A percentile compares a stretch with the other conserved stretches of the same genome.
These are phyloP conservation scores for Papilio aristodemus DNA, from an alignment of 1,140 invertebrate species.

Conservation along the genomic window DNA sequence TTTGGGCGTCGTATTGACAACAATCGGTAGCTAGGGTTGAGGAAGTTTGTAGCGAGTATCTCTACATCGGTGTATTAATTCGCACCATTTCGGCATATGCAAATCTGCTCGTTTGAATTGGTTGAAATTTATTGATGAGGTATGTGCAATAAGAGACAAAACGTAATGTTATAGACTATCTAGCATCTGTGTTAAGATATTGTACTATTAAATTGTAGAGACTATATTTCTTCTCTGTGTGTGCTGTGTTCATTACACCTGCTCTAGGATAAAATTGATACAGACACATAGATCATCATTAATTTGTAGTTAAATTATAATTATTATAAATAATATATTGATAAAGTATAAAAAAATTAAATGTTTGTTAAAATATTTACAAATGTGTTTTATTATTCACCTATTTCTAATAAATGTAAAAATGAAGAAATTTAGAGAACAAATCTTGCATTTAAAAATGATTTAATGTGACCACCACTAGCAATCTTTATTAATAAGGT, in stretches of 20 bases:
- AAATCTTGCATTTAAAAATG: too few relatives aligned
- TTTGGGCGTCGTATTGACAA: conserved; percentile 47
- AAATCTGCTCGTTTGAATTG: conserved; percentile 34
- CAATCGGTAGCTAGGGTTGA: conserved; percentile 41
- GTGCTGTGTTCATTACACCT: conserved; percentile 49
- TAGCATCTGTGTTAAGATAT: conserved; percentile 63
- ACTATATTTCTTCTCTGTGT: conserved; percentile 64
- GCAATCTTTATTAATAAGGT: too few relatives aligned
- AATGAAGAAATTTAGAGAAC: too few relatives aligned
- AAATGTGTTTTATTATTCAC: conserved; percentile 48
- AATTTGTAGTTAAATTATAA: conserved; percentile 75
- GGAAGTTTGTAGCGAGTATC: conserved; percentile 47
- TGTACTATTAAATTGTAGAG: conserved; percentile 65
- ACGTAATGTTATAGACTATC: conserved; percentile 57
- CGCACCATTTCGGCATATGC: background rate
- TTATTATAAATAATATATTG: conserved; percentile 79
- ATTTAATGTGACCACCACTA: too few relatives aligned
- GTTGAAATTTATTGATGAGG: conserved; percentile 49
- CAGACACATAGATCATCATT: conserved; percentile 54
- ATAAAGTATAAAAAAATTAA: conserved; percentile 76
- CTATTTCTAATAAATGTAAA: background rate
- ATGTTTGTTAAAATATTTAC: conserved; percentile 75
- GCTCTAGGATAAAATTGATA: conserved; percentile 38
- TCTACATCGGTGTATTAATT: conserved; percentile 11
- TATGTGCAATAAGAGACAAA: conserved; percentile 74